Conservation (phyloP, 2,113 vertebrate genomes). For the Erythrocebus patas region DNA sequence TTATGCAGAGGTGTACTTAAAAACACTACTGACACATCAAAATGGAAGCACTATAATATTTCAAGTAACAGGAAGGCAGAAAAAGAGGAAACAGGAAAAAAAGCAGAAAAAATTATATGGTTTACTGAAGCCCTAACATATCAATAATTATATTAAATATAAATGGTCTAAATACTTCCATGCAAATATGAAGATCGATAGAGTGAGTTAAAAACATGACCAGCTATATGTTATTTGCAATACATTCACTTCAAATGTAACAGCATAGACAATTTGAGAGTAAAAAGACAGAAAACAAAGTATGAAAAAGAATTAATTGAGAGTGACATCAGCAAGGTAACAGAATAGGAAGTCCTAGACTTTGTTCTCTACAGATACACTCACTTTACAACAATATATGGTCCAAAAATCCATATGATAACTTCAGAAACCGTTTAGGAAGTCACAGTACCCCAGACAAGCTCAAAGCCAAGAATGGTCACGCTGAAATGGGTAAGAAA, state of each 20-base stretch:
- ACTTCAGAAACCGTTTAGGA: neutral
- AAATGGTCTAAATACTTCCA: neutral
- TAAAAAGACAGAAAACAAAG: neutral
- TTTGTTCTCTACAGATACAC: neutral
- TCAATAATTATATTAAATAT: neutral
- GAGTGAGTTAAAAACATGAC: neutral
- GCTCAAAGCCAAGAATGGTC: neutral
- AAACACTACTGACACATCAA: neutral
- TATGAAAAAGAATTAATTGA: neutral
- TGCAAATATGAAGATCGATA: neutral
- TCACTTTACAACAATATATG: neutral
- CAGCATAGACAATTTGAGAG: neutral
- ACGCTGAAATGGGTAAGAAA: neutral
- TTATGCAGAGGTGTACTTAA: neutral
- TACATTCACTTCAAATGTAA: neutral
- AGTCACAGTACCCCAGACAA: neutral
- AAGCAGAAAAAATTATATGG: neutral
- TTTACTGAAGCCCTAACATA: neutral
- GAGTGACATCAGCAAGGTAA: neutral
- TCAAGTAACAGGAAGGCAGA: neutral
- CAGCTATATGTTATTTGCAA: neutral
- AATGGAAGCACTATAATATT: neutral
- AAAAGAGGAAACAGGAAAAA: neutral
- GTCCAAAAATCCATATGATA: neutral
- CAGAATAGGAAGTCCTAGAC: neutral